Evolutionary conservation across 1,140 invertebrate genomes (phyloP).

Genomic region (Prorops nasuta): DNA sequence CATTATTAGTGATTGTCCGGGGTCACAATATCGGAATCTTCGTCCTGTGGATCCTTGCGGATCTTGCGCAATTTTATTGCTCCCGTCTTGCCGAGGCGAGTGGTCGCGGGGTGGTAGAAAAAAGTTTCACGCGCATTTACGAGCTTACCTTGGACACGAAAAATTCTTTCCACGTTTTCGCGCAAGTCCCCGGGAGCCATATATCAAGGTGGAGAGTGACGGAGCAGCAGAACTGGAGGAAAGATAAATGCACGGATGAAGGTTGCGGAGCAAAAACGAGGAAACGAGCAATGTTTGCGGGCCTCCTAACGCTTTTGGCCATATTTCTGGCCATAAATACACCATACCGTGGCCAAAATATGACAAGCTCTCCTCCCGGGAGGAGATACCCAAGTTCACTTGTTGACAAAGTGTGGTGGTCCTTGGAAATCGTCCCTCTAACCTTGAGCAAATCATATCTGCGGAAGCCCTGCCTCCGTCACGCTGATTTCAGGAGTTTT

Average conservation of each 20-base stretch:
- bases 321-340: constrained; percentile 52
- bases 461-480: constrained; percentile 16
- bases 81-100: constrained; percentile 20
- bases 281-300: constrained; percentile 34
- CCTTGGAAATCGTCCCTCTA: constrained; percentile 23
- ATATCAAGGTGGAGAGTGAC: constrained; percentile 24
- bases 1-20: constrained; percentile 35
- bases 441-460: constrained; percentile 33
- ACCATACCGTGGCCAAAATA: constrained; percentile 46
- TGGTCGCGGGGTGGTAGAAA: constrained; percentile 23
- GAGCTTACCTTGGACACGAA: constrained; percentile 1
- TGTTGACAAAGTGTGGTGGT: constrained; percentile 20
- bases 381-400: too few relatives aligned
- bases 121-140: constrained; percentile 10
- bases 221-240: constrained; percentile 15
- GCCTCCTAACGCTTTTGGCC: constrained; percentile 49
- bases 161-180: constrained; percentile 19
- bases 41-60: constrained; percentile 21
- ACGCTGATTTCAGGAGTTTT: constrained; percentile 19
- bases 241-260: constrained; percentile 15
- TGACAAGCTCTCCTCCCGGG: constrained; percentile 32
- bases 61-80: constrained; percentile 36
- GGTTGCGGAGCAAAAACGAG: constrained; percentile 3
- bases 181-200: constrained; percentile 22
- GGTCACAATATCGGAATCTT: too few relatives aligned